phyloP scores from a whole-genome alignment of 2,113 vertebrate species.

The Amblyornis subalaris region DNA sequence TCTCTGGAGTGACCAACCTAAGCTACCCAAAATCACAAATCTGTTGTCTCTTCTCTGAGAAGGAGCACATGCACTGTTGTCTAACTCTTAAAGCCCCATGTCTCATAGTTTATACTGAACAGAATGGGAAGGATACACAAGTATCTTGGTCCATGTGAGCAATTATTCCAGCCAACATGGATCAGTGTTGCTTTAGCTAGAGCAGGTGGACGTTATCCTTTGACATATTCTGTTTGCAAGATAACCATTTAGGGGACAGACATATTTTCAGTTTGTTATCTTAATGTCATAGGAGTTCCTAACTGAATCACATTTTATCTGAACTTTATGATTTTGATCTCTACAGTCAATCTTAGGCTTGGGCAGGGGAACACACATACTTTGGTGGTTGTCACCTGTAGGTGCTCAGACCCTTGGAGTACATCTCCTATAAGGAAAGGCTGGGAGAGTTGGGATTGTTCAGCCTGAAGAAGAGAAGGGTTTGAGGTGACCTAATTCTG shows the following conservation, averaged over 20 bases:
- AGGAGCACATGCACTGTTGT: not conserved
- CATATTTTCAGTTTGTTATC: not conserved
- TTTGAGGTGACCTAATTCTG: not conserved
- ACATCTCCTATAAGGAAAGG: not conserved
- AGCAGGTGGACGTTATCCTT: not conserved
- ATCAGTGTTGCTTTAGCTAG: not conserved
- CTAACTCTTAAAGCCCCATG: not conserved
- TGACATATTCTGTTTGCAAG: not conserved
- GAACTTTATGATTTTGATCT: not conserved
- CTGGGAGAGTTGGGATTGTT: not conserved
- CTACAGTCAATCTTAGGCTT: not conserved
- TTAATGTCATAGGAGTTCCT: not conserved
- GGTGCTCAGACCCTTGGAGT: not conserved
- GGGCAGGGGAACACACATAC: rapidly evolving
- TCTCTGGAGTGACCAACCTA: not conserved
- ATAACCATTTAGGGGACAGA: not conserved
- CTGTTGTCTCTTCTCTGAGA: not conserved
- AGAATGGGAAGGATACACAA: not conserved
- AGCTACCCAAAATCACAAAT: not conserved
- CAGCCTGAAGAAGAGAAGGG: not conserved
- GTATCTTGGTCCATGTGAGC: not conserved
- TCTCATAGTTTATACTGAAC: not conserved
- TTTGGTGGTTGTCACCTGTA: not conserved
- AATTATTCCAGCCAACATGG: not conserved
- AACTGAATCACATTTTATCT: not conserved